phyloP scores from a whole-genome alignment of 2,797 vertebrate species.

The Cephalopachus bancanus region DNA sequence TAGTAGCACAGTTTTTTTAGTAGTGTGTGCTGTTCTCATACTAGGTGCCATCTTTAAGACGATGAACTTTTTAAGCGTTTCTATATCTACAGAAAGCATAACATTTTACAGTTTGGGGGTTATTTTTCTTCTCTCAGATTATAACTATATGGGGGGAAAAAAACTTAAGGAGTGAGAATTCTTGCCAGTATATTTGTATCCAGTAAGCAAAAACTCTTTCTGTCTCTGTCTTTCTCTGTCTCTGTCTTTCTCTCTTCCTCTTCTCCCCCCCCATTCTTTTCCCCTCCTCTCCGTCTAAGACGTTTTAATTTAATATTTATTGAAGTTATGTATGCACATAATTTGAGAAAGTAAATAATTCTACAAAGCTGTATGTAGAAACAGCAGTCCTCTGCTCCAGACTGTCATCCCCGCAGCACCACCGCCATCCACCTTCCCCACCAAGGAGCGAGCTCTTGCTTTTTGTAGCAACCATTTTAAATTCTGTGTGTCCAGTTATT shows the following conservation, averaged over 20 bases:
- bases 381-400: neutral
- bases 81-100: neutral
- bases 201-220: neutral
- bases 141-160: neutral
- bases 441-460: neutral
- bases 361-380: neutral
- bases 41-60: neutral
- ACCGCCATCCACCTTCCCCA: neutral
- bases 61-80: neutral
- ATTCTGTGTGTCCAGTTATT: neutral
- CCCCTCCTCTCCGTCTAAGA: too few species aligned
- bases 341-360: neutral
- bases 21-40: neutral
- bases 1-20: neutral
- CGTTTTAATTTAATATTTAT: too few species aligned
- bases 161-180: neutral
- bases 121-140: conserved; percentile 49
- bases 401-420: too few species aligned
- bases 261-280: too few species aligned
- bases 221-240: too few species aligned
- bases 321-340: neutral
- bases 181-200: neutral
- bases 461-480: neutral
- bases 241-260: too few species aligned
- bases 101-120: neutral